These are phyloP conservation scores for Meriones unguiculatus DNA, from an alignment of 2,113 vertebrate genomes.

Conservation along the genomic window DNA sequence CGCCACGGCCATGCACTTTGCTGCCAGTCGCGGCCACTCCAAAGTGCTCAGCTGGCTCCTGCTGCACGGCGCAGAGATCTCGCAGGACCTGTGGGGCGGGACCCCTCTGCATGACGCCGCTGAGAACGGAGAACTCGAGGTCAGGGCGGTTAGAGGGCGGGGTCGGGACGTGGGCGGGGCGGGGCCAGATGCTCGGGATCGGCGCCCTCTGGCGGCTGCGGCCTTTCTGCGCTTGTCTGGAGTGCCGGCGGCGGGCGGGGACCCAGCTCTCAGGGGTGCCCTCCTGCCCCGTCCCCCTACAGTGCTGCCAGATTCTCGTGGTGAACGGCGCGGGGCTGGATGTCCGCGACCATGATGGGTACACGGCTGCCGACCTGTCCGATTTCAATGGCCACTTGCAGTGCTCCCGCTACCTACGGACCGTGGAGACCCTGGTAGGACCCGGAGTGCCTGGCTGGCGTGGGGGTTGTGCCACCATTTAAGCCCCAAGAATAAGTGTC, in stretches of 20 bases:
- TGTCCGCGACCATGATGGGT: conserved; percentile 94
- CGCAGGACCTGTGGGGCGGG: conserved; percentile 93
- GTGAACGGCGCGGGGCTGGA: conserved; percentile 96
- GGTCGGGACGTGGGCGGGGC: background rate
- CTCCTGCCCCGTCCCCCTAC: background rate
- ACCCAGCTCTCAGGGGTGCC: background rate
- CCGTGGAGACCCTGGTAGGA: conserved; percentile 96
- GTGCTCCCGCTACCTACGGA: conserved; percentile 97
- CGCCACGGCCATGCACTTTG: conserved; percentile 98
- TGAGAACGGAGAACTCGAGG: conserved; percentile 98
- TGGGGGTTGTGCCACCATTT: fast-evolving
- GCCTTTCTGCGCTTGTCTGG: background rate
- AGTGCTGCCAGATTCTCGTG: conserved; percentile 99
- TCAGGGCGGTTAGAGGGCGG: conserved; percentile 67
- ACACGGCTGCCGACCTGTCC: conserved; percentile 94
- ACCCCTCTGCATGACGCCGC: conserved; percentile 96
- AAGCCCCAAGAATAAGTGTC: background rate
- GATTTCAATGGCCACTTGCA: conserved; percentile 96
- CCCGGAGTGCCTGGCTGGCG: fast-evolving
- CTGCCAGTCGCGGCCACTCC: conserved; percentile 95
- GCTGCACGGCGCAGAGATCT: conserved; percentile 96
- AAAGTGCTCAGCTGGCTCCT: conserved; percentile 99
- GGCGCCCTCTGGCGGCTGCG: conserved; percentile 6
- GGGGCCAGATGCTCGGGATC: background rate
- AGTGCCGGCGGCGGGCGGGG: background rate